Conservation (phyloP, 2,797 vertebrate genomes). For the Agapornis canus region DNA sequence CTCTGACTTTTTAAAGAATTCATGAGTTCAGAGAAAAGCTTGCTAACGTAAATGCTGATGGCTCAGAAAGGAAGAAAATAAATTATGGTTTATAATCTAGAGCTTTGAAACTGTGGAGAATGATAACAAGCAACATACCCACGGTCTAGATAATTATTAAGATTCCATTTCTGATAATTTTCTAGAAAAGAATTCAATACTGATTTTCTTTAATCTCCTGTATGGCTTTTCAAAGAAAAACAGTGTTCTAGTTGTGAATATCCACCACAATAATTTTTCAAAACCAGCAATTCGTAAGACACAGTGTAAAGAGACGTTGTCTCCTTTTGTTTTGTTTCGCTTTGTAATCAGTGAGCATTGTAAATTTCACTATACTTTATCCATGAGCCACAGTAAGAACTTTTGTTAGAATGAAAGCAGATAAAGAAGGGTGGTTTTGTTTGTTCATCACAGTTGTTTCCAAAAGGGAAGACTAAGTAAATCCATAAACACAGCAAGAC, state of each 20-base stretch:
- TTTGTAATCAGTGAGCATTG: neutral
- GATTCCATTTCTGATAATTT: neutral
- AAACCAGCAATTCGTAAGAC: neutral
- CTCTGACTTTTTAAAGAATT: conserved; percentile 4
- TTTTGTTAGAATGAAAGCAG: neutral
- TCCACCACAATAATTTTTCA: neutral
- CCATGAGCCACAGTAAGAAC: neutral
- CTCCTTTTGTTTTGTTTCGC: neutral
- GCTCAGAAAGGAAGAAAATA: neutral
- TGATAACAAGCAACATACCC: neutral
- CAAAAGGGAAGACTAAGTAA: neutral
- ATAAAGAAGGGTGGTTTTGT: rapidly evolving
- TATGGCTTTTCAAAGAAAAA: neutral
- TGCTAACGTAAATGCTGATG: neutral
- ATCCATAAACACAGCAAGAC: neutral
- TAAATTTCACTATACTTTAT: neutral
- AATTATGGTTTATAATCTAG: neutral
- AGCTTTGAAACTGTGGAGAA: neutral
- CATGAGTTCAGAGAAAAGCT: neutral
- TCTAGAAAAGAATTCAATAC: neutral
- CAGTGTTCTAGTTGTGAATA: neutral
- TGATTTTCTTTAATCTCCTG: neutral
- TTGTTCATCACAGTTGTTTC: neutral
- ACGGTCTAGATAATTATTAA: neutral
- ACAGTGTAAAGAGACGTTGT: neutral